Evolutionary conservation across 2,797 vertebrate genomes (phyloP), one percentile per base, ranked within the genome.

Genomic region (Anabacerthia variegaticeps): DNA sequence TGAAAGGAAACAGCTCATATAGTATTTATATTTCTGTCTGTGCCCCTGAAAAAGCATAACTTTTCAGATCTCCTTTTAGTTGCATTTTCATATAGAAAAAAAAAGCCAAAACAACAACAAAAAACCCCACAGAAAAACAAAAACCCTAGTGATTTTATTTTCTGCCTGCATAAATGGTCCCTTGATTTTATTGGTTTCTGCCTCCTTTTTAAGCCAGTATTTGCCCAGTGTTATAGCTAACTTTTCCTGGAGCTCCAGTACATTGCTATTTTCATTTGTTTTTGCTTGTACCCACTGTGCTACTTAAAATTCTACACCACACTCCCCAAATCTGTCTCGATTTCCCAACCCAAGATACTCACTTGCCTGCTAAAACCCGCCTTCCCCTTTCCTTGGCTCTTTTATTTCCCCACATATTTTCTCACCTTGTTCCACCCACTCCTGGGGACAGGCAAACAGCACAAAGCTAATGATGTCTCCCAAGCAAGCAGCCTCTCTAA

Each of bases 401-500:
- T 95, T 92, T 87, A 94, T 96, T 94, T 89, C 71, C 71, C 86
- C 88, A 89, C 71, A 12, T 88, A 86, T 93, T 94, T 95, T 95
- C 80, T 92, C 86, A 93, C 83, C 74, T 89, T 77, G 23, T 90
- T 87, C 94, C 85, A 94, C 85, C 88, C 83, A 93, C 92, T 93
- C 63, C 77, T 72, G 65, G 83, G 85, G 73, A 88, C 82, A 89
- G 82, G 73, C 39, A 92, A 87, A 66, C 69, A 66, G 69, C 89
- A 84, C 79, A 73, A 32, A 92, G 69, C 54, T 75, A 67, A 79
- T 0, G 1, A 77, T n/a, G 72, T 55, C 73, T 88, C 69, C 73
- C 95, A 96, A 77, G 79, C 93, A 96, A 97, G 95, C 96, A 97
- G 96, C 92, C 89, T 93, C 79, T 92, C 87, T 73, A 62, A 73